These are phyloP conservation scores for Globodera rostochiensis DNA, from an alignment of 1,140 invertebrate genomes.

Conservation along the genomic window DNA sequence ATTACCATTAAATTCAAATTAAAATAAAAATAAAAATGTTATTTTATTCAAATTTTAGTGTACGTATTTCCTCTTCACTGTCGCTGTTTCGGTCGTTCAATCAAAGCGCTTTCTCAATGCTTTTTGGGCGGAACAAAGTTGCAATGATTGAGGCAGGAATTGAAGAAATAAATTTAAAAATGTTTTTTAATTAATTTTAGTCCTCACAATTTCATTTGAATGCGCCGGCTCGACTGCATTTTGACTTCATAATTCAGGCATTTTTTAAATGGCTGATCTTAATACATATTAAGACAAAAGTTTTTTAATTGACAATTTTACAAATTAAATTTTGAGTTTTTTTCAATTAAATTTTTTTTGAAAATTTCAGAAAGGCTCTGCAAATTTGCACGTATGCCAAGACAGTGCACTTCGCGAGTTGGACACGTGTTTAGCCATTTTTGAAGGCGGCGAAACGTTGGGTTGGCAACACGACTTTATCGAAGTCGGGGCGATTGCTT, in stretches of 20 bases:
- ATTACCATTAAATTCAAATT: background rate
- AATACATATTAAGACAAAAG: background rate
- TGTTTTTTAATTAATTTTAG: conserved; percentile 14
- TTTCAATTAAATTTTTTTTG: background rate
- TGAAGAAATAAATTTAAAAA: background rate
- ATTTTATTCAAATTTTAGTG: conserved; percentile 40
- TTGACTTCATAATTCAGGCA: conserved; percentile 54
- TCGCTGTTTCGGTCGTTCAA: conserved; percentile 39
- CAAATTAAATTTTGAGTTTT: background rate
- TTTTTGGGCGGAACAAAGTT: conserved; percentile 48
- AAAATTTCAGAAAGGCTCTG: conserved; percentile 48
- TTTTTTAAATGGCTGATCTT: background rate
- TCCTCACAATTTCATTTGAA: conserved; percentile 52
- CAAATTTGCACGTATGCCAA: conserved; percentile 60
- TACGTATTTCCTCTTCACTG: conserved; percentile 32
- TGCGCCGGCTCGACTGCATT: conserved; percentile 56
- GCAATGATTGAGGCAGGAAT: conserved; percentile 52
- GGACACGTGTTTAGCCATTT: conserved; percentile 10
- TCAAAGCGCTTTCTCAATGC: conserved; percentile 37
- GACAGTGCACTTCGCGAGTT: conserved; percentile 56
- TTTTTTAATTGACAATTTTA: conserved; percentile 2
- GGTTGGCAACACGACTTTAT: conserved; percentile 28
- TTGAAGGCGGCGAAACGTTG: background rate
- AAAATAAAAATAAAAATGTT: too few relatives aligned
- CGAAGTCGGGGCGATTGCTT: conserved; percentile 37